Evolutionary conservation across 2,113 vertebrate genomes (phyloP), one percentile per base, ranked within the genome.

Genomic region (Melanerpes aurifrons): DNA sequence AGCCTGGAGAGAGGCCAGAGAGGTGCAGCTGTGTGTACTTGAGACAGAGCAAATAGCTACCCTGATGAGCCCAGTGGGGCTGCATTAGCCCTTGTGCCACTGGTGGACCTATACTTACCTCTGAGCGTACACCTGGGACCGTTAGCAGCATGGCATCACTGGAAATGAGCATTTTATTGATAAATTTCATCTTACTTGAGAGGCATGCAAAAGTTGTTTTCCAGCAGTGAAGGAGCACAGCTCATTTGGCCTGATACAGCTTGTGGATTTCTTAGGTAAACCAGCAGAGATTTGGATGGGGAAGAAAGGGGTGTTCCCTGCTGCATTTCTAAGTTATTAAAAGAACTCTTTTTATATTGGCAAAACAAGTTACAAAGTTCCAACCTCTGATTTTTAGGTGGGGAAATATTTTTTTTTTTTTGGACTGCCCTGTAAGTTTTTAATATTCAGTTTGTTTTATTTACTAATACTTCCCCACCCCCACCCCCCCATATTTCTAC

Each of bases 81-180:
- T 56, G 17, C 3, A 4, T 50, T 62, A 76, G 56, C 35, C 48
- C 6, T 12, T 32, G 16, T 5, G 25, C 50, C 29, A 1, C 4
- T 5, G 7, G 20, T 7, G 3, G n/a, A 18, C 8, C 16, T 63
- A 0, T 31, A 1, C 15, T 74, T 58, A 48, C 29, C 28, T 69
- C 68, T n/a, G 69, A 81, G 48, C 1, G 0, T 29, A 8, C 22
- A 29, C 53, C 43, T 81, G 66, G 9, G 11, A 21, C n/a, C 35
- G 22, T 1, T 0, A 88, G 37, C 47, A 47, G 28, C 15, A 15
- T 26, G 37, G 31, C 24, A 29, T 68, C 47, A 14, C 17, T 37
- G 71, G 43, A 87, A 63, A 40, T 9, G 7, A 24, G 15, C 15
- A 48, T 24, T 91, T 76, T 40, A n/a, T 31, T 74, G 59, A 40